Evolutionary conservation across 2,113 vertebrate genomes (phyloP).

Genomic region (Albula goreensis): DNA sequence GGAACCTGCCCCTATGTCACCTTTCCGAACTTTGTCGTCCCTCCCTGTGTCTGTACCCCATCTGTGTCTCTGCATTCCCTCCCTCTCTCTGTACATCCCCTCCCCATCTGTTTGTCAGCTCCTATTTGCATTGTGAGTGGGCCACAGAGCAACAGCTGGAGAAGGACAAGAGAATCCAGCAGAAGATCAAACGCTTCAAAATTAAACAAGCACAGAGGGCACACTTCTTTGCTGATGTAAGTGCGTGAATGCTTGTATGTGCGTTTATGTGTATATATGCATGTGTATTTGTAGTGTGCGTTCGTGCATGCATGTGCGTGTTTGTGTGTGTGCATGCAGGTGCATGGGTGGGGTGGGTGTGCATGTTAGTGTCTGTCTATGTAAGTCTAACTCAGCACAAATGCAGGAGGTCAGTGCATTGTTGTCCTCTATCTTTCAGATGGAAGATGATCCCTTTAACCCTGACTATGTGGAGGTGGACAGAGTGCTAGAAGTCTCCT

Average conservation of each 20-base stretch:
- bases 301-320: no score
- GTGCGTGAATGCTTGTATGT: no score
- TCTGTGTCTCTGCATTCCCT: not conserved
- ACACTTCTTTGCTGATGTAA: slow-evolving; percentile 72
- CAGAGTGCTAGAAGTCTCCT: slow-evolving; percentile 79
- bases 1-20: not conserved
- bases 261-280: not conserved
- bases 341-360: no score
- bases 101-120: slow-evolving; percentile 48
- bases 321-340: no score
- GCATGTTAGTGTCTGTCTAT: no score
- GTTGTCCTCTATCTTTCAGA: slow-evolving; percentile 53
- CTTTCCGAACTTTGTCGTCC: not conserved
- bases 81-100: not conserved
- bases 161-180: slow-evolving; percentile 77
- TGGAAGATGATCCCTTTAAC: slow-evolving; percentile 83
- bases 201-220: slow-evolving; percentile 78
- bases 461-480: slow-evolving; percentile 83
- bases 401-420: no score
- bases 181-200: slow-evolving; percentile 77
- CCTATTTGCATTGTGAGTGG: slow-evolving; percentile 78
- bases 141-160: slow-evolving; percentile 74
- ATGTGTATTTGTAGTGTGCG: no score
- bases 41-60: not conserved
- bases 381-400: no score